Percentiles rank a stretch among this genome's conserved stretches.
phyloP scores from a whole-genome alignment of 2,888 invertebrate genomes.

The Agrenia bidenticulata region DNA sequence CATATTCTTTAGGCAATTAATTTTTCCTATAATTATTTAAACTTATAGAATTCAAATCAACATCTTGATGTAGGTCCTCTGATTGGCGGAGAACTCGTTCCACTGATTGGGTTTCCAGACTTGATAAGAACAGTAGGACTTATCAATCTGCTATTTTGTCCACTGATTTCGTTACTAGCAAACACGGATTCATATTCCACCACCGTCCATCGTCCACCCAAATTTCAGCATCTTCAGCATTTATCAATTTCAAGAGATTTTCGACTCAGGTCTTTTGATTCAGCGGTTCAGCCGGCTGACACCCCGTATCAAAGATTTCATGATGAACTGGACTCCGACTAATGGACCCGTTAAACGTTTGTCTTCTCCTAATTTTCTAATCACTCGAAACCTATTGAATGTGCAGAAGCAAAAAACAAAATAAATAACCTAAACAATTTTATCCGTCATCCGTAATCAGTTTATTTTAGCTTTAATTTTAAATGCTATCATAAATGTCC shows the following conservation, averaged over 20 bases:
- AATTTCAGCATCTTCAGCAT: neutral
- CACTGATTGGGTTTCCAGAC: constrained; percentile 71
- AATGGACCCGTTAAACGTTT: no score
- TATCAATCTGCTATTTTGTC: constrained; percentile 69
- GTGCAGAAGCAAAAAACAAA: no score
- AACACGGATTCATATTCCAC: constrained; percentile 27
- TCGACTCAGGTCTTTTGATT: neutral
- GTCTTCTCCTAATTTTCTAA: no score
- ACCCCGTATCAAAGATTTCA: constrained; percentile 44
- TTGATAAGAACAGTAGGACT: constrained; percentile 71
- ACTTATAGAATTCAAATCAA: neutral
- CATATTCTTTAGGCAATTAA: constrained; percentile 69
- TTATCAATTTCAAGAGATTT: constrained; percentile 2
- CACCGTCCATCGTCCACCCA: neutral
- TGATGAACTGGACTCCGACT: constrained; percentile 47
- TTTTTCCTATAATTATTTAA: neutral
- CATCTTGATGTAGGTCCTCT: constrained; percentile 74
- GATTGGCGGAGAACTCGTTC: constrained; percentile 70
- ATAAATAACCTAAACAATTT: no score
- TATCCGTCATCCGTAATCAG: no score
- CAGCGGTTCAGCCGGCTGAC: constrained; percentile 26
- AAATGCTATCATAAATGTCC: no score
- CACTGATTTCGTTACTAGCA: constrained; percentile 61
- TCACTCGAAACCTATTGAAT: no score
- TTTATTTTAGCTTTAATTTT: no score